phyloP scores from a whole-genome alignment of 2,888 invertebrate species.

The Neoitamus cyanurus region DNA sequence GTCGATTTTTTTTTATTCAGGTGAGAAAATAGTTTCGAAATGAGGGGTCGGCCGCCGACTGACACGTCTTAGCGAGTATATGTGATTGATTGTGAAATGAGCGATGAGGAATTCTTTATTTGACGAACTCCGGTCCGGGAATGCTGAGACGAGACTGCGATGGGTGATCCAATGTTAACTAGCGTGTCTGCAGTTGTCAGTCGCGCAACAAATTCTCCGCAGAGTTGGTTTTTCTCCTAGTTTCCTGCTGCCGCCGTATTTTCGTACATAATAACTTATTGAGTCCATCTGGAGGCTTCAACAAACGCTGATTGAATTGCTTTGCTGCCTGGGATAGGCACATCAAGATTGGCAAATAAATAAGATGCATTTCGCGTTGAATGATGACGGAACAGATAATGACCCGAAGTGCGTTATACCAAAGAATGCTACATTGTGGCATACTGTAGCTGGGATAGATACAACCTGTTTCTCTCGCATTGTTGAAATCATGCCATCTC shows the following conservation, averaged over 20 bases:
- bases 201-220: background rate
- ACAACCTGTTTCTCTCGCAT: background rate
- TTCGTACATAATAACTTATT: background rate
- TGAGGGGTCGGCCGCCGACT: slow-evolving; percentile 17
- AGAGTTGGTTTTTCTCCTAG: background rate
- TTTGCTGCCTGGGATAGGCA: background rate
- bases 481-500: background rate
- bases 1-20: slow-evolving; percentile 26
- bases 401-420: background rate
- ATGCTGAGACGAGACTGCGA: background rate
- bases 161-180: slow-evolving; percentile 9
- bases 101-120: slow-evolving; percentile 26
- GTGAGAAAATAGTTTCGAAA: slow-evolving; percentile 41
- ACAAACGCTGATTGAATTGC: background rate
- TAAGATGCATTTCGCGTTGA: background rate
- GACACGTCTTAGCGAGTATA: slow-evolving; percentile 6
- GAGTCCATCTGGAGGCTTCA: background rate
- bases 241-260: background rate
- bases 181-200: background rate
- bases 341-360: background rate
- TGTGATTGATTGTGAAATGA: slow-evolving; percentile 42
- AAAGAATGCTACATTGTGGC: background rate
- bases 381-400: background rate
- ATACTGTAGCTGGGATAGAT: background rate
- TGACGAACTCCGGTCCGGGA: background rate